Base-by-base conservation (phyloP, 2,113 vertebrate genomes). In the Triplophysa rosa region DNA sequence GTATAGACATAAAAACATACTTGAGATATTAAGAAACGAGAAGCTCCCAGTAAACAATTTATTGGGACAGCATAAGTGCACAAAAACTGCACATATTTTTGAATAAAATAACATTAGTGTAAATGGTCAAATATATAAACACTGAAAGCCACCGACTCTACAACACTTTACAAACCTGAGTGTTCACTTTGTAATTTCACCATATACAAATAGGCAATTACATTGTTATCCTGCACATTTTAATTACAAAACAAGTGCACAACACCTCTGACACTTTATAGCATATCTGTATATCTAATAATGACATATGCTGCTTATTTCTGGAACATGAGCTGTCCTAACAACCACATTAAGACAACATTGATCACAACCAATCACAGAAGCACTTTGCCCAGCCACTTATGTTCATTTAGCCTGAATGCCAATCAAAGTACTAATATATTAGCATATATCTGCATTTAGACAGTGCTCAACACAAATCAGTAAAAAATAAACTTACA, bases 161-260 rank as follows among this genome's bases (percentile, higher is more conserved):
- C 80, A 83, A 79, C 69, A 85, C 69, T 75, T 80, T 66, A 73
- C 76, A 86, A 89, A 92, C 92, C 92, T 93, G 90, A 92, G 86
- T 79, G 61, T 72, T 80, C 45, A 54, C 23, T 65, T 73, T 56
- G 69, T 75, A 29, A 77, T 49, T 59, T 37, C 1, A 80, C 56
- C 21, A 73, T 19, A 24, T 47, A 72, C 79, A 67, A 65, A 59
- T 10, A 17, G n/a, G 67, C 42, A 63, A 68, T 62, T 26, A 40
- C 71, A 21, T 47, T 62, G 40, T 47, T 58, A 58, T 58, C 68
- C 68, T 71, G 49, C 52, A 56, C 49, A 37, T 14, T 21, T 33
- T 71, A 4, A 71, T 71, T 71, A 58, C 68, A 58, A 62, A 63
- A 17, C 37, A 74, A 42, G 71, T 62, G 17, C 23, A 63, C 58